Base-by-base conservation (phyloP, 2,797 vertebrate genomes). In the Hoplostethus mediterraneus region DNA sequence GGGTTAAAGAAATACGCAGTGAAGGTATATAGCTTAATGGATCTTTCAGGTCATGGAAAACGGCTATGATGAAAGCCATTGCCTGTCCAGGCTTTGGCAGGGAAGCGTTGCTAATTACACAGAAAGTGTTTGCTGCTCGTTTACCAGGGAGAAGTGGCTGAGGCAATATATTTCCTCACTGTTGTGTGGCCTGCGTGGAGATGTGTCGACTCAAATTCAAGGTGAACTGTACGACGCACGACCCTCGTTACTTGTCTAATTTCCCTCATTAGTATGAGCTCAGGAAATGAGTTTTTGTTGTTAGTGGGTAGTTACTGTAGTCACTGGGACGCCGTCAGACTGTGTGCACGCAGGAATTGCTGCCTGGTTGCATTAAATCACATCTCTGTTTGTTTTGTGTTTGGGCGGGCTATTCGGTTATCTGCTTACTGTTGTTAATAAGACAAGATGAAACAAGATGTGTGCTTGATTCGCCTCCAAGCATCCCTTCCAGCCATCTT, bases 41-140 rank as follows among this genome's bases (percentile, higher is more conserved):
- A 10, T 80, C 75, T 68, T 33, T 8, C 63, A 40, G 49, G 17
- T 62, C 38, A 10, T 21, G 52, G n/a, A 63, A 59, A 57, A 61
- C 63, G 2, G 53, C 60, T 49, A 51, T 65, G 68, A 86, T 89
- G 17, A 5, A 55, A 75, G 64, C 25, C 31, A 1, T 10, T 49
- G 75, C 68, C 59, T 57, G 64, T 75, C 73, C 49, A 0, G 36
- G 42, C 54, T 76, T 81, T 79, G 78, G 79, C 77, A 67, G 40
- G 17, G 62, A 71, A 36, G 67, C 66, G 64, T 60, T 17, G 40
- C 81, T 84, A 84, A 87, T 90, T 88, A 80, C 59, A 72, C 63
- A 69, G 68, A 76, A 80, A 80, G 85, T 78, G 72, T 82, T 86
- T 68, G 63, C 80, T n/a, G 77, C 88, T 87, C 87, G 84, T 90